Base-by-base conservation (phyloP, 2,113 vertebrate species). In the Macrotis lagotis region DNA sequence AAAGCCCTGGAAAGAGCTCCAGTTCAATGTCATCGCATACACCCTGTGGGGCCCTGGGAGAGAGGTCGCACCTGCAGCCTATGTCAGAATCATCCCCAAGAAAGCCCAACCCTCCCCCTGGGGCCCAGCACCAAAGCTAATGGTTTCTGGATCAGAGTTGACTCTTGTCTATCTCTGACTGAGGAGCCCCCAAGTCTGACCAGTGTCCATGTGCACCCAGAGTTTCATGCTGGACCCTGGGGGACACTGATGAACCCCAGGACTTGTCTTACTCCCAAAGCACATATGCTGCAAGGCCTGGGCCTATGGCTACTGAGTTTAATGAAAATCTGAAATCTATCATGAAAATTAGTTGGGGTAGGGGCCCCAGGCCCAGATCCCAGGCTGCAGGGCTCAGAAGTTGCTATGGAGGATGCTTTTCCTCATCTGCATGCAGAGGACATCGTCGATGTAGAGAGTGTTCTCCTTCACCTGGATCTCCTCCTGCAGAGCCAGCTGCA, bases 361-460 rank as follows among this genome's bases (percentile, higher is more conserved):
- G 37, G 93, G 48, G 66, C 92, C 96, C 12, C 96, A 11, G 0
- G 53, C 91, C 95, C 91, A 90, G 50, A 19, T 1, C 10, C 83
- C 28, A n/a, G 0, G 50, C 50, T 5, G 50, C 50, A 0, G 48
- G 12, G 51, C 96, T 98, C 98, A 99, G 94, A 99, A 99, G 0
- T 47, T 97, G 37, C 98, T 97, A 50, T 98, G 98, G 5, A 95
- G 88, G 25, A 99, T 94, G 91, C 99, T 97, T 96, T 99, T 98
- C 95, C 99, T 98, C 98, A 99, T 98, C 97, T 98, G 99, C 96
- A 96, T 93, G 90, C 99, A 99, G 91, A 99, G 97, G 94, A 99
- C 99, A 94, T 99, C 99, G 0, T 99, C 99, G 3, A 99, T 99
- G 92, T 99, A 99, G 52, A 99, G 94, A 0, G 99, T 98, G 94